Evolutionary conservation across 2,797 vertebrate genomes (phyloP), one percentile per base, ranked within the genome.

Genomic region (Poecilia wingei): DNA sequence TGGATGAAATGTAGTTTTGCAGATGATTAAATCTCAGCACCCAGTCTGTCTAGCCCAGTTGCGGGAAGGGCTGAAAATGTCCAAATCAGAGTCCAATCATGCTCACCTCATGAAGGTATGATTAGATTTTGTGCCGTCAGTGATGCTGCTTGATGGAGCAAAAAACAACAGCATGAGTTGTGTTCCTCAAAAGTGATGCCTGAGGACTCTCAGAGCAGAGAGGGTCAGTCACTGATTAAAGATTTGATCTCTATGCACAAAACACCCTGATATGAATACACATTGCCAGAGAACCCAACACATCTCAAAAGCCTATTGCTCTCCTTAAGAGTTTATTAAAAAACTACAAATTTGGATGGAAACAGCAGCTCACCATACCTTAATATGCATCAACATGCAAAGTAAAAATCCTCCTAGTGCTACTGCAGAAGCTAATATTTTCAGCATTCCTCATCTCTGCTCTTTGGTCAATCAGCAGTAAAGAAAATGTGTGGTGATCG

Each of bases 41-140:
- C 82, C 79, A 85, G 77, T 81, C 84, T 80, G 81, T 91, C 87
- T 89, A 69, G 82, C 89, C 79, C 79, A 88, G 86, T 93, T 84
- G 74, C 76, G 75, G 78, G 86, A 87, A 89, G 85, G 31, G 79
- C 86, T 55, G 72, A 78, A 81, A 69, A 83, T 86, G 84, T 85
- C 81, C 76, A 85, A 88, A 88, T 90, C 82, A 86, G 82, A 61
- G 77, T 79, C 78, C 81, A 88, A 91, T 91, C 90, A 88, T 16
- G 2, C 74, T 89, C 85, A 89, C 87, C 87, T 90, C 85, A 81
- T 79, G 81, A 74, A 83, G 79, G 80, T 53, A 46, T 87, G 86
- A 92, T 91, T 91, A 68, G 31, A 90, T 90, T 89, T 81, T 31
- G 72, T 74, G 47, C 68, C 73, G 76, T 31, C 25, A 9, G 41